Percentiles rank a stretch among this genome's conserved stretches.
Conservation (phyloP, 2,797 vertebrate genomes). For the Ara ararauna region DNA sequence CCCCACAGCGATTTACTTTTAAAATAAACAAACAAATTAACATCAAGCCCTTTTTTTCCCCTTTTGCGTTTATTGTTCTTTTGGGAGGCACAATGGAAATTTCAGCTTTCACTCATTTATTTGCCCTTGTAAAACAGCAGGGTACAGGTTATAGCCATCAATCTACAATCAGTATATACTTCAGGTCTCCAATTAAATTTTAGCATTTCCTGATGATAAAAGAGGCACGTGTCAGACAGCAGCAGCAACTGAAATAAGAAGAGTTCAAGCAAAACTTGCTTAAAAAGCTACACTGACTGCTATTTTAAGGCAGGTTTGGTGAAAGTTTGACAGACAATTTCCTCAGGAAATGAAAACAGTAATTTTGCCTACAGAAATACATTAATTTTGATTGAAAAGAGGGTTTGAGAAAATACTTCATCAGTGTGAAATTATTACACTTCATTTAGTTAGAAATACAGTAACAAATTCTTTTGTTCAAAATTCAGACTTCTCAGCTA, state of each 20-base stretch:
- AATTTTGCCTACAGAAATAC: slow-evolving; percentile 4
- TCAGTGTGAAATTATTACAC: background rate
- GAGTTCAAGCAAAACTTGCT: background rate
- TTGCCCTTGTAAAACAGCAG: background rate
- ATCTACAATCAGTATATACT: background rate
- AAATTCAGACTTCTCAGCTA: background rate
- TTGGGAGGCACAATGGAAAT: slow-evolving; percentile 14
- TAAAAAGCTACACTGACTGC: background rate
- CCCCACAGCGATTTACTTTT: background rate
- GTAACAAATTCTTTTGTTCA: background rate
- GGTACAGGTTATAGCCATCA: background rate
- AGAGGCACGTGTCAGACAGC: background rate
- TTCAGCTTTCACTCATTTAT: background rate
- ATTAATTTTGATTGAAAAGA: slow-evolving; percentile 1
- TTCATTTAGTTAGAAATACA: background rate
- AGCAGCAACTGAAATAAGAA: background rate
- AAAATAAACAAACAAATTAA: background rate
- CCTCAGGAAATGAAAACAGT: background rate
- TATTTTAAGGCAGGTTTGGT: slow-evolving; percentile 53
- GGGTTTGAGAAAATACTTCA: background rate
- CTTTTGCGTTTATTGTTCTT: slow-evolving; percentile 42
- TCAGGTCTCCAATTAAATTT: background rate
- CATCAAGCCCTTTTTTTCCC: background rate
- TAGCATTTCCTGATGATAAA: background rate
- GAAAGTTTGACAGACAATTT: background rate